A percentile compares a stretch with the other conserved stretches of the same genome.
phyloP scores from a whole-genome alignment of 2,797 vertebrate species.

The Staurois parvus region DNA sequence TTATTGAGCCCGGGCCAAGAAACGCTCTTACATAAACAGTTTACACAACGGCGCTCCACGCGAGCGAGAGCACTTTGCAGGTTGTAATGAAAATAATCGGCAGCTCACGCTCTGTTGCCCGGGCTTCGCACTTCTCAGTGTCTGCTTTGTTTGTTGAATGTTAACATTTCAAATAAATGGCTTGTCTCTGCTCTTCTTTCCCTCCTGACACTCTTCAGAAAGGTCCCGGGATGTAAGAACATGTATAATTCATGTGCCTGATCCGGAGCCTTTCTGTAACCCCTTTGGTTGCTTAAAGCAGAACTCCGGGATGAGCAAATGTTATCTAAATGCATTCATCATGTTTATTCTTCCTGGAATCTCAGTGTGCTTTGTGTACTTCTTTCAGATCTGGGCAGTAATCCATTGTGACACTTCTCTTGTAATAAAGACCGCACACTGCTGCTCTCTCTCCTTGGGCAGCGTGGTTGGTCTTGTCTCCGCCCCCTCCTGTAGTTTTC shows the following conservation, averaged over 20 bases:
- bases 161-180: constrained; percentile 76
- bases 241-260: background rate
- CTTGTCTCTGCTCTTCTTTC: constrained; percentile 57
- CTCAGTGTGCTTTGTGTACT: too few species aligned
- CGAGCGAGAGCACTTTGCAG: constrained; percentile 75
- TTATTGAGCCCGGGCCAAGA: constrained; percentile 83
- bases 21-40: constrained; percentile 82
- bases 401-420: too few species aligned
- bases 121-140: constrained; percentile 70
- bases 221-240: constrained; percentile 29
- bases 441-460: too few species aligned
- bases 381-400: too few species aligned
- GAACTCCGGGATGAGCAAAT: too few species aligned
- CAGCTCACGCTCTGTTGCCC: constrained; percentile 78
- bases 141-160: constrained; percentile 76
- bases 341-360: too few species aligned
- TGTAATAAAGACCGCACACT: too few species aligned
- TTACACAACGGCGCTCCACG: constrained; percentile 79
- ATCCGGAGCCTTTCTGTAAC: constrained; percentile 8
- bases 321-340: too few species aligned
- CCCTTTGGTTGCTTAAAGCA: background rate
- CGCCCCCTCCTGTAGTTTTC: too few species aligned
- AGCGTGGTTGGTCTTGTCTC: too few species aligned
- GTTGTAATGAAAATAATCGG: constrained; percentile 85
- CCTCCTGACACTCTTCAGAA: constrained; percentile 37